These are phyloP conservation scores for Clupea harengus DNA, from an alignment of 2,113 vertebrate species.

Conservation along the genomic window DNA sequence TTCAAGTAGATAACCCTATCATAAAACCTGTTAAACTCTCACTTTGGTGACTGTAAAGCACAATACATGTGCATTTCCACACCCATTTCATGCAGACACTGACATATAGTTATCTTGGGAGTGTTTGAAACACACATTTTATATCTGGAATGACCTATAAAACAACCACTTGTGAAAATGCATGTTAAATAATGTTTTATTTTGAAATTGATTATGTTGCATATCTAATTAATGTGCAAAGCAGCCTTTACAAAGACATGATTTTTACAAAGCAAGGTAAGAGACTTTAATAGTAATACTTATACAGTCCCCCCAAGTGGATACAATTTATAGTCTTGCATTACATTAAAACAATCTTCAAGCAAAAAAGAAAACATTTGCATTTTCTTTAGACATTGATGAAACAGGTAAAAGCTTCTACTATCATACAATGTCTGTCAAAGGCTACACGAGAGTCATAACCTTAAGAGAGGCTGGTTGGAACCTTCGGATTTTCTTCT, in stretches of 20 bases:
- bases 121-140: neutral
- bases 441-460: slow-evolving; percentile 87
- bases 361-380: slow-evolving; percentile 19
- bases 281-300: neutral
- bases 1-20: slow-evolving; percentile 33
- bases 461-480: slow-evolving; percentile 88
- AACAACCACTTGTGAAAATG: neutral
- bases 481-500: slow-evolving; percentile 91
- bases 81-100: neutral
- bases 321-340: slow-evolving; percentile 12
- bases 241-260: neutral
- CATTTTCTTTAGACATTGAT: slow-evolving; percentile 22
- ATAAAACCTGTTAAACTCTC: neutral
- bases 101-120: neutral
- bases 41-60: neutral
- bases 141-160: neutral
- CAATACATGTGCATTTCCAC: neutral
- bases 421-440: slow-evolving; percentile 14
- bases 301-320: neutral
- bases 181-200: slow-evolving; percentile 63
- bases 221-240: slow-evolving; percentile 19
- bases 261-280: neutral
- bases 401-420: slow-evolving; percentile 42
- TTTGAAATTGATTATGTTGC: slow-evolving; percentile 41
- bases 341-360: slow-evolving; percentile 9